A percentile compares a stretch with the other conserved stretches of the same genome.
Evolutionary conservation across 2,888 invertebrate genomes (phyloP).

Genomic region (Elmis aenea): DNA sequence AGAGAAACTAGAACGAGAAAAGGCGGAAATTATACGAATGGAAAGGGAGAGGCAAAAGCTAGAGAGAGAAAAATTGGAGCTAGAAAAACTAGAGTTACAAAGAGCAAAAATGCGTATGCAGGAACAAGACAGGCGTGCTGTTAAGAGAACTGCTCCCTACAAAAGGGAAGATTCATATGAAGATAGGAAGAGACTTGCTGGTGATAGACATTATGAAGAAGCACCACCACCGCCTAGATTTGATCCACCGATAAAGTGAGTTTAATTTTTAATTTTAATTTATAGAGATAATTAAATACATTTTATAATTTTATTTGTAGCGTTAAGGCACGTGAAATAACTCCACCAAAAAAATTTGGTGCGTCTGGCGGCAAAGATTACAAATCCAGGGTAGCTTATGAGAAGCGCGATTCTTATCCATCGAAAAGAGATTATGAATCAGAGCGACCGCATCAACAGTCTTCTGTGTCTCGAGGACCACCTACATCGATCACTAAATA

Average conservation of each 20-base stretch:
- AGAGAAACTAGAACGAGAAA: conserved; percentile 83
- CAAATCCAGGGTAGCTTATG: conserved; percentile 29
- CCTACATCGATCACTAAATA: conserved; percentile 24
- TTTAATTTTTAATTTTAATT: conserved; percentile 5
- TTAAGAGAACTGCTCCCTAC: conserved; percentile 52
- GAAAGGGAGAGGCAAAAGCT: conserved; percentile 79
- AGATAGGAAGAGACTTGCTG: conserved; percentile 39
- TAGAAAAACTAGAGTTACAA: conserved; percentile 79
- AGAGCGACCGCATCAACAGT: conserved; percentile 24
- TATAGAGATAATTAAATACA: background rate
- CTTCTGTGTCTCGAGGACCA: conserved; percentile 21
- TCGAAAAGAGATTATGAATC: conserved; percentile 36
- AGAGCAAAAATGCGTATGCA: conserved; percentile 64
- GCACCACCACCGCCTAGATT: conserved; percentile 57
- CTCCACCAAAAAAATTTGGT: conserved; percentile 32
- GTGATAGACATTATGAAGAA: conserved; percentile 49
- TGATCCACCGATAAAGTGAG: conserved; percentile 46
- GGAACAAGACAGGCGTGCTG: conserved; percentile 54
- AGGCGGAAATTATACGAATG: conserved; percentile 74
- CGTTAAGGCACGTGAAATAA: conserved; percentile 32
- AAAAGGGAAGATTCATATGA: conserved; percentile 41
- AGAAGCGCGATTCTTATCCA: conserved; percentile 34
- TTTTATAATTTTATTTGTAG: conserved; percentile 22
- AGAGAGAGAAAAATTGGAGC: conserved; percentile 50
- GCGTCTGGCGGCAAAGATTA: conserved; percentile 30